Conservation (phyloP, 2,888 invertebrate species). For the Teleiodes luculella region DNA sequence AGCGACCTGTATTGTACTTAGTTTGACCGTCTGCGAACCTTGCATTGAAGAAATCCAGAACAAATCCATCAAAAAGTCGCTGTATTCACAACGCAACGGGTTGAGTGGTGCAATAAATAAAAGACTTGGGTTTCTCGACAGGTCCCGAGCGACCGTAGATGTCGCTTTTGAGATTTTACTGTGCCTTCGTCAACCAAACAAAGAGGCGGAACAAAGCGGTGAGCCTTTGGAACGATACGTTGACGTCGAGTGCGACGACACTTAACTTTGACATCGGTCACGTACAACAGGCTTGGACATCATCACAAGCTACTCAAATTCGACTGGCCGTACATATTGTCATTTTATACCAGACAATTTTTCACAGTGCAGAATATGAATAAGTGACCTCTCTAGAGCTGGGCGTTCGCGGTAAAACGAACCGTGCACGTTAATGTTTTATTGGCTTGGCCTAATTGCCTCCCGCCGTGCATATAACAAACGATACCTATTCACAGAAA, state of each 20-base stretch:
- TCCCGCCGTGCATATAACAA: conserved; percentile 48
- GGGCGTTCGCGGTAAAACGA: conserved; percentile 41
- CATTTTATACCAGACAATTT: too few species aligned
- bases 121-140: conserved; percentile 32
- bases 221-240: conserved; percentile 69
- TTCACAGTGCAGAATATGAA: background rate
- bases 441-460: conserved; percentile 70
- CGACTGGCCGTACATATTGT: conserved; percentile 5
- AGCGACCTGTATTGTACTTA: background rate
- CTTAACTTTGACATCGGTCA: conserved; percentile 65
- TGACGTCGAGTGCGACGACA: conserved; percentile 50
- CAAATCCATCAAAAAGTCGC: conserved; percentile 25
- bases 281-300: conserved; percentile 32
- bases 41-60: conserved; percentile 26
- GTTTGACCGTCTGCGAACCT: background rate
- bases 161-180: conserved; percentile 41
- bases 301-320: conserved; percentile 22
- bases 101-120: conserved; percentile 41
- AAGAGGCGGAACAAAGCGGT: conserved; percentile 74
- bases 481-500: conserved; percentile 28
- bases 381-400: conserved; percentile 20
- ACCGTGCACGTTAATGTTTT: conserved; percentile 57
- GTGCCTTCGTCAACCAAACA: conserved; percentile 65
- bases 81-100: conserved; percentile 18
- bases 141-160: background rate